Base-by-base conservation (phyloP, 2,113 vertebrate genomes). In the Vulpes lagopus region DNA sequence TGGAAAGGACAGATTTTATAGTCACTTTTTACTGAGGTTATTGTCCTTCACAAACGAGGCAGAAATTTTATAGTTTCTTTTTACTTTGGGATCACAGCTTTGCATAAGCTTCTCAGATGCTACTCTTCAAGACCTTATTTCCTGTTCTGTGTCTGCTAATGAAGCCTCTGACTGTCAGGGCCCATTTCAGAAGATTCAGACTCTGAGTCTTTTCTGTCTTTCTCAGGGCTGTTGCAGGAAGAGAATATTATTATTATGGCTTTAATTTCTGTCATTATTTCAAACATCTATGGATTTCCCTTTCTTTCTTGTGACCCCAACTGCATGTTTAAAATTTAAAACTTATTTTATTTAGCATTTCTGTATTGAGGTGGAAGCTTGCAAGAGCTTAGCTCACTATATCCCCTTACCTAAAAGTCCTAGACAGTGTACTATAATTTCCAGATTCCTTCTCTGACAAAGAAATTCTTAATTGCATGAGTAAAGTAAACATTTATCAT, bases 161-260 rank as follows among this genome's bases (percentile, higher is more conserved):
- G 32, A 62, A 11, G 12, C 10, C 15, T 53, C 35, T 3, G 27
- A 27, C 25, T 49, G 1, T 22, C 5, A 15, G 11, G 20, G 23
- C 15, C 25, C 60, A 2, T 53, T 17, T 22, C 27, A 0, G 32
- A 69, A 69, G 32, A 35, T n/a, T 69, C 67, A 35, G 67, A 88
- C 6, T 35, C 22, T 2, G 32, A 9, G 22, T 27, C 32, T n/a
- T 32, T 0, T 0, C 22, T 23, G 5, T n/a, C 7, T 22, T 20
- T 73, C 23, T 23, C 6, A 8, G 17, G 25, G n/a, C 27, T 59
- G 16, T 2, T n/a, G 20, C 19, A 51, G 53, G 22, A 0, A 51
- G 60, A 49, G 32, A 25, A 8, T 19, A 57, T 25, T 67, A 25
- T 59, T 32, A 38, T 69, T 51, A 32, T 60, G 15, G 27, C 55